Percentiles rank a stretch among this genome's conserved stretches.
phyloP scores from a whole-genome alignment of 2,888 invertebrate species.

The Drosophila subsilvestris region DNA sequence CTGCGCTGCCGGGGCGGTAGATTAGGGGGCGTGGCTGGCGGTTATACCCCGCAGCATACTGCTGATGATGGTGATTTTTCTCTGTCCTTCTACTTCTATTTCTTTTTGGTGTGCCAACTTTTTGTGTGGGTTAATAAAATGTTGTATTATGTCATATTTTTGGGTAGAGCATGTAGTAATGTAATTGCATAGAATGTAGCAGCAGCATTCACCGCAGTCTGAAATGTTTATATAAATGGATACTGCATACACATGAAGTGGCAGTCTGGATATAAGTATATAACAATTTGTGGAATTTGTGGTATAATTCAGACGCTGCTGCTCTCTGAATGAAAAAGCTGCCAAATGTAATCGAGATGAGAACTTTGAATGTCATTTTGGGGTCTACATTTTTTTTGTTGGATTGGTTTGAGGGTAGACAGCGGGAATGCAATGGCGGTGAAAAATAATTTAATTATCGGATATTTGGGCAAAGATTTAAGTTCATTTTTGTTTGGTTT shows the following conservation, averaged over 20 bases:
- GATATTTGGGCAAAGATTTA: background rate
- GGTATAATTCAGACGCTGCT: constrained; percentile 4
- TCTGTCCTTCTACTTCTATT: constrained; percentile 7
- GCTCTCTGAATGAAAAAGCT: background rate
- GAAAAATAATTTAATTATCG: background rate
- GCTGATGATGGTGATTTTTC: constrained; percentile 65
- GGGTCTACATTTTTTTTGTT: background rate
- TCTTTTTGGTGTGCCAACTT: constrained; percentile 53
- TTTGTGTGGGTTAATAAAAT: constrained; percentile 74
- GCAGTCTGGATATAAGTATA: constrained; percentile 15
- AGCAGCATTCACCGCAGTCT: constrained; percentile 35
- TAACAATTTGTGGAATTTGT: constrained; percentile 28
- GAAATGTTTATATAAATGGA: constrained; percentile 31
- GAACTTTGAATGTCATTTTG: background rate
- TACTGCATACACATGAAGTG: constrained; percentile 3
- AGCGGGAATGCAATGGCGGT: too few species aligned
- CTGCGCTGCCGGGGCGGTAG: constrained; percentile 33
- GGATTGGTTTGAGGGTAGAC: too few species aligned
- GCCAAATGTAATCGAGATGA: background rate
- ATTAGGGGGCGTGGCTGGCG: constrained; percentile 42
- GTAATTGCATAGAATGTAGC: constrained; percentile 62
- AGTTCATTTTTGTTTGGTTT: background rate
- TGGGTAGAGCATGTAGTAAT: constrained; percentile 62
- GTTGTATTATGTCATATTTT: constrained; percentile 75
- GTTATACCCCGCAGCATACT: constrained; percentile 19